Evolutionary conservation across 1,140 invertebrate genomes (phyloP).

Genomic region (Luehdorfia chinensis): DNA sequence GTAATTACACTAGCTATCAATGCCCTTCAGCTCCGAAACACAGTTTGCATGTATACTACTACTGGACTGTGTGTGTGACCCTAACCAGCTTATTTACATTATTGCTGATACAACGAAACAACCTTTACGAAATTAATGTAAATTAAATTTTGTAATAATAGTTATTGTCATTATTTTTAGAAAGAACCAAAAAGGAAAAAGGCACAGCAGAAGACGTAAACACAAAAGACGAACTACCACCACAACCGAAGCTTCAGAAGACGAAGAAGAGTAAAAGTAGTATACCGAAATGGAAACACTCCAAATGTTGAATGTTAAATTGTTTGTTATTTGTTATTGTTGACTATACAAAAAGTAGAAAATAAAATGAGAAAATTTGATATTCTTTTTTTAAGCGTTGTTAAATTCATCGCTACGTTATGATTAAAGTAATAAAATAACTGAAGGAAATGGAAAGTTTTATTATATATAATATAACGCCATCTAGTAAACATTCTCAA

Average conservation of each 20-base stretch:
- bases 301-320: conserved; percentile 4
- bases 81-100: too few species aligned
- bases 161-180: too few species aligned
- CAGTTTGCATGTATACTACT: too few species aligned
- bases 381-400: neutral
- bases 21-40: too few species aligned
- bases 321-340: neutral
- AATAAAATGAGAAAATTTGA: neutral
- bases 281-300: conserved; percentile 8
- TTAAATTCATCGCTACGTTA: neutral
- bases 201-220: conserved; percentile 36
- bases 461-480: neutral
- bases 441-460: neutral
- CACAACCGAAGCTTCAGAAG: conserved; percentile 40
- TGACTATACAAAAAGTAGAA: neutral
- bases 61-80: too few species aligned
- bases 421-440: neutral
- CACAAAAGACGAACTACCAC: conserved; percentile 37
- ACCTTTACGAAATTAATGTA: too few species aligned
- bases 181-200: conserved; percentile 23
- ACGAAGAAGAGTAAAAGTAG: conserved; percentile 38
- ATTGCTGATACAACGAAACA: too few species aligned
- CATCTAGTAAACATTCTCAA: conserved; percentile 10
- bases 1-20: too few species aligned
- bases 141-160: too few species aligned